These are phyloP conservation scores for Ernsta delagoae DNA, from an alignment of 2,888 invertebrate genomes.

Conservation along the genomic window DNA sequence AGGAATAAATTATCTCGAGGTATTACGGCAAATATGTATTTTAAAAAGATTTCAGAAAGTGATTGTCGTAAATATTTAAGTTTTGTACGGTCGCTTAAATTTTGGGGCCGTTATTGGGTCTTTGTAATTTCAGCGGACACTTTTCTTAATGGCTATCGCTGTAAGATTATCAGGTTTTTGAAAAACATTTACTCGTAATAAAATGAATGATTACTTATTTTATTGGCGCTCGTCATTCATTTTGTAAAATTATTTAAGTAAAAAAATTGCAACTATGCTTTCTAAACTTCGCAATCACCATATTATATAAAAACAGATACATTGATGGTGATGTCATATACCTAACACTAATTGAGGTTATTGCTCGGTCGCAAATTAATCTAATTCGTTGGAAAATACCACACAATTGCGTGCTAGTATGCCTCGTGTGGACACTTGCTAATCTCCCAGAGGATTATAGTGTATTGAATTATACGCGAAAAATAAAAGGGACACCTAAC, in stretches of 20 bases:
- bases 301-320: background rate
- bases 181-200: no score
- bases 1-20: constrained; percentile 73
- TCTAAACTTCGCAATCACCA: background rate
- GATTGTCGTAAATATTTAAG: constrained; percentile 46
- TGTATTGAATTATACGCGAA: constrained; percentile 3
- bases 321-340: background rate
- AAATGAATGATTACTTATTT: no score
- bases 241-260: no score
- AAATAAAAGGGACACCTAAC: background rate
- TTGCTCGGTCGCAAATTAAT: constrained; percentile 27
- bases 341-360: constrained; percentile 21
- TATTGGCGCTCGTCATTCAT: no score
- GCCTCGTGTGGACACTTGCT: constrained; percentile 15
- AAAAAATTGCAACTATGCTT: background rate
- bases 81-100: constrained; percentile 7
- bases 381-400: constrained; percentile 38
- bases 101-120: background rate
- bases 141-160: background rate
- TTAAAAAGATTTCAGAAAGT: constrained; percentile 48
- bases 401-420: constrained; percentile 33
- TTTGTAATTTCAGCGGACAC: background rate
- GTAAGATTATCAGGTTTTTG: no score
- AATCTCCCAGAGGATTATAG: constrained; percentile 5
- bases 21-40: constrained; percentile 68